Conservation (phyloP, 2,888 invertebrate genomes). For the Acleris cristana region DNA sequence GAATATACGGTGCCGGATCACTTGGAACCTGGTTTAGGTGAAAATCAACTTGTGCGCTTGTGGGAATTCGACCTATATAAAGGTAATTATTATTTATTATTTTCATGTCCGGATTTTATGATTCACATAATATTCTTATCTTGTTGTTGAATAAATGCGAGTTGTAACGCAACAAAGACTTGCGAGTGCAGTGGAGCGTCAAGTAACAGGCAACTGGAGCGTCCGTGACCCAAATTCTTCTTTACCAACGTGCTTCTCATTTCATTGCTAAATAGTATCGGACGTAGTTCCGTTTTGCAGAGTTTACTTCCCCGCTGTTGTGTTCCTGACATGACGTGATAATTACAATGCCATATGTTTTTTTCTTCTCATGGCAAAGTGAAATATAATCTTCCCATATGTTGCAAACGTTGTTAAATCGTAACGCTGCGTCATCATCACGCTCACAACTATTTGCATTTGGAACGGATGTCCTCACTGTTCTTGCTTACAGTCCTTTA, state of each 20-base stretch:
- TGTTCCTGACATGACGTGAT: too few species aligned
- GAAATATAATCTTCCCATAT: conserved; percentile 50
- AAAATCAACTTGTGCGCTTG: conserved; percentile 90
- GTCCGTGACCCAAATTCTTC: conserved; percentile 76
- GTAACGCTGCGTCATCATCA: conserved; percentile 56
- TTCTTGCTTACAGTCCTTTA: conserved; percentile 63
- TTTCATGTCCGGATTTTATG: too few species aligned
- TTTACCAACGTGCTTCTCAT: conserved; percentile 65
- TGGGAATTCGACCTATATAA: conserved; percentile 88
- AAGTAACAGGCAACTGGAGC: conserved; percentile 72
- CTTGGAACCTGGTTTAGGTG: conserved; percentile 94
- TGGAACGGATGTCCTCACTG: conserved; percentile 67
- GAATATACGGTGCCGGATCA: conserved; percentile 89
- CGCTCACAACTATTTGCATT: conserved; percentile 55
- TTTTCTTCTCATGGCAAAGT: conserved; percentile 30
- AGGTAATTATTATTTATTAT: conserved; percentile 53
- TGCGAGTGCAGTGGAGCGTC: conserved; percentile 73
- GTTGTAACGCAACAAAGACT: conserved; percentile 59
- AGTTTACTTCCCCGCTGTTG: too few species aligned
- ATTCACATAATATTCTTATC: background rate
- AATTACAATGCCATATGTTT: conserved; percentile 9
- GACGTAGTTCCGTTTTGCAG: too few species aligned
- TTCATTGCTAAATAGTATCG: conserved; percentile 55
- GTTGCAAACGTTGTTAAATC: conserved; percentile 43
- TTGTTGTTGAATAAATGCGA: conserved; percentile 44